Conservation (phyloP, 2,888 invertebrate genomes). For the Margaritifera margaritifera region DNA sequence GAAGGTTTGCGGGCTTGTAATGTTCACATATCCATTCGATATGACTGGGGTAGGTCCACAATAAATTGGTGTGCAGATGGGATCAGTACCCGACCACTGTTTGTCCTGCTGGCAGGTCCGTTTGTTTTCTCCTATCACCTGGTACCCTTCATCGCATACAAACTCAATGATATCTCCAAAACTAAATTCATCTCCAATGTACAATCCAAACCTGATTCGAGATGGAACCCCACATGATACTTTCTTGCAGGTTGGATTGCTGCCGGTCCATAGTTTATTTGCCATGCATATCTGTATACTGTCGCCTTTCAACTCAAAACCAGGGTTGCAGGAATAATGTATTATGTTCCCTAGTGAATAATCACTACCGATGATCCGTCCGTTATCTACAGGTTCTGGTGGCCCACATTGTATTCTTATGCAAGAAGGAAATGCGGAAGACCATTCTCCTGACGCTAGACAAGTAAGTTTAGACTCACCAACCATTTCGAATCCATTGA, state of each 20-base stretch:
- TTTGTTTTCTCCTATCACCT: constrained; percentile 35
- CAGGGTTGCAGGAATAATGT: constrained; percentile 52
- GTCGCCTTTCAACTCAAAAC: constrained; percentile 49
- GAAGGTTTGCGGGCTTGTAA: constrained; percentile 25
- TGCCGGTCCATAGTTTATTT: constrained; percentile 50
- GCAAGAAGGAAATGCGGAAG: constrained; percentile 59
- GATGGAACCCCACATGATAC: constrained; percentile 41
- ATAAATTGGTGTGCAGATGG: constrained; percentile 35
- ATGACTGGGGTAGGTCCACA: constrained; percentile 34
- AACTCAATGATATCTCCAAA: constrained; percentile 50
- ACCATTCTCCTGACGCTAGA: constrained; percentile 62
- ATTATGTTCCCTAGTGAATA: constrained; percentile 34
- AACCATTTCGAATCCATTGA: constrained; percentile 46
- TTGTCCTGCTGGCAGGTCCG: constrained; percentile 51
- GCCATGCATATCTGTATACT: constrained; percentile 47
- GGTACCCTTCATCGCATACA: constrained; percentile 53
- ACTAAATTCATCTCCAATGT: constrained; percentile 23
- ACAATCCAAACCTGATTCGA: constrained; percentile 30
- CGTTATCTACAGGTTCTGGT: constrained; percentile 46
- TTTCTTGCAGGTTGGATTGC: constrained; percentile 43
- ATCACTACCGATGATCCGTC: constrained; percentile 21
- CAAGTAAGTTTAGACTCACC: constrained; percentile 59
- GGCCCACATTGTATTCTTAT: constrained; percentile 45
- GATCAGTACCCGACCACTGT: constrained; percentile 44
- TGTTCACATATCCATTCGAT: constrained; percentile 16